Evolutionary conservation across 2,888 invertebrate genomes (phyloP), one percentile per base, ranked within the genome.

Genomic region (Diaperis boleti): DNA sequence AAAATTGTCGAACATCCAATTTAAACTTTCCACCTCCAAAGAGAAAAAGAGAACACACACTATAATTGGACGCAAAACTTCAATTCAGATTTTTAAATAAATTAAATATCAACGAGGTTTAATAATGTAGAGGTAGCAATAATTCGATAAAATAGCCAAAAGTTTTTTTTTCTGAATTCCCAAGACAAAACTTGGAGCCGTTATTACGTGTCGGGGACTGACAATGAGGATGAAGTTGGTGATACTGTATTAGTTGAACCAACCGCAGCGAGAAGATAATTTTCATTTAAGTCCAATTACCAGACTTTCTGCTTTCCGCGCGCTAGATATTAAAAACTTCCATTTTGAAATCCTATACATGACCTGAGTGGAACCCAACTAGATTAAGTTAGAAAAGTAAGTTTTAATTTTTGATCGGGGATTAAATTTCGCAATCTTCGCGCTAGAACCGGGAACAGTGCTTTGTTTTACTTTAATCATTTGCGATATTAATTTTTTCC

Each of bases 201-300:
- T 52, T 37, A 52, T 39, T 52, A 52, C 13, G 39, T 52, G 39
- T 39, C 39, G 33, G 33, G 35, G 35, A 8, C 35, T 37, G 35
- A 50, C 50, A 50, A 50, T 50, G 33, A 17, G 33, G 50, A 50
- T 50, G 35, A 35, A 50, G 33, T 50, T 50, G 35, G 35, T 35
- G 20, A 42, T 42, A 20, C 15, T 50, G 33, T 50, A 33, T 50
- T 50, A 50, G 50, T 35, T 18, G 35, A 50, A 50, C 50, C 17
- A 20, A 50, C 50, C 50, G 18, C 50, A 50, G 10, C 20, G 35
- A 11, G 42, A 13, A 35, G 50, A 50, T 50, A 35, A 35, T 50
- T 50, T 50, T 50, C 50, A 50, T 50, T 50, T 50, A 35, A 35
- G 35, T 33, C 50, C 50, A 50, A 50, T 50, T 50, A 50, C 11